Evolutionary conservation across 1,140 invertebrate genomes (phyloP), one percentile per base, ranked within the genome.

Genomic region (Hycleus cichorii): DNA sequence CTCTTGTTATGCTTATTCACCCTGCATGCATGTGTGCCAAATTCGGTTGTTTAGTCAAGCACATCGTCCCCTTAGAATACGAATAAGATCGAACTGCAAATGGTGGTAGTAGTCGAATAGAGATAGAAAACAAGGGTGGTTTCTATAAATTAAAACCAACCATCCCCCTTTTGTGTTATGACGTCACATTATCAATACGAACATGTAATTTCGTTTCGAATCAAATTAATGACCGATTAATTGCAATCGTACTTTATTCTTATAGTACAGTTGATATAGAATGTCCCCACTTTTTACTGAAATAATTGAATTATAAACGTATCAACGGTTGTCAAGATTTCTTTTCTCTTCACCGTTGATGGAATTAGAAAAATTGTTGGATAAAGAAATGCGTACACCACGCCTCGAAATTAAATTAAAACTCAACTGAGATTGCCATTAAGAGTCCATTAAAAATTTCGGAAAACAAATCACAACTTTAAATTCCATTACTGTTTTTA

Each of bases 331-430:
- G 18, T 18, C 18, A 18, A 18, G 18, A 18, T 18, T 18, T 18
- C 18, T 18, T 18, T 18, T 18, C 18, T 18, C 18, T 18, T 18
- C 18, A 18, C 18, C 18, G 18, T 18, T 18, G 18, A 18, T 18
- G 18, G 18, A 18, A 18, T 18, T 18, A 18, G 18, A 18, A 18
- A 18, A 18, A 18, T 18, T 18, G 18, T 18, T 18, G 18, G 18
- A 18, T 18, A 18, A 18, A 18, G 18, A 18, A 24, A 54, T 58
- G 60, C 60, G 43, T 62, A 51, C 60, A 51, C 58, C 57, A 62
- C 53, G 58, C 53, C 60, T 50, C 46, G 60, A 39, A 52, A 52
- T 52, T 43, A 27, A 52, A 52, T 52, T 52, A 52, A 52, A 52
- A 52, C 50, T 52, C 38, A 43, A 43, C 40, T 52, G 50, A 52